Percentiles rank a stretch among this genome's conserved stretches.
phyloP scores from a whole-genome alignment of 1,140 invertebrate genomes.

The Brachionus calyciflorus region DNA sequence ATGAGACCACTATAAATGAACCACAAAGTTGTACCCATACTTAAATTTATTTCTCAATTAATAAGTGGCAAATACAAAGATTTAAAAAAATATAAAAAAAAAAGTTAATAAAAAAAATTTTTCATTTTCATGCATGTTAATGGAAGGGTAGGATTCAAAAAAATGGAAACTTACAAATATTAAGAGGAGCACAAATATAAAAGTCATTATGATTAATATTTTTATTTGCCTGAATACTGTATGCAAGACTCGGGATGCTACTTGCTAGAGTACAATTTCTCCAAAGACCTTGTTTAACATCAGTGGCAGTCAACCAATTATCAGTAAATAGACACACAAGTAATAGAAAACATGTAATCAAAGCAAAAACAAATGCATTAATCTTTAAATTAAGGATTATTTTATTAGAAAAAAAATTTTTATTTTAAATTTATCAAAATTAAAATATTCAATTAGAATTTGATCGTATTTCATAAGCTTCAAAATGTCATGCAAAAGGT shows the following conservation, averaged over 20 bases:
- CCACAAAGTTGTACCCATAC: conserved; percentile 46
- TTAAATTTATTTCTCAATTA: neutral
- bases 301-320: conserved; percentile 38
- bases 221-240: conserved; percentile 34
- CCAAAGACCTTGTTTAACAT: conserved; percentile 38
- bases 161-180: conserved; percentile 44
- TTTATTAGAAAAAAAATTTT: neutral
- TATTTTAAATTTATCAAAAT: neutral
- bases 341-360: conserved; percentile 37
- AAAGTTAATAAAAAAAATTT: neutral
- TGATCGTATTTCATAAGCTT: no score
- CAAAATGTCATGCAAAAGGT: neutral
- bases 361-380: conserved; percentile 33
- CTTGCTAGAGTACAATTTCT: conserved; percentile 43
- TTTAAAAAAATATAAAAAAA: neutral
- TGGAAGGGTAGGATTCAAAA: neutral
- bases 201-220: conserved; percentile 31
- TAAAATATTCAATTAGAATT: neutral
- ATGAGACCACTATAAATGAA: conserved; percentile 20
- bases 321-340: conserved; percentile 23
- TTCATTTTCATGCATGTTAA: neutral
- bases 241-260: conserved; percentile 43
- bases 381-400: neutral
- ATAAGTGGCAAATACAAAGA: no score
- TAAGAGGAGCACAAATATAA: conserved; percentile 47